Evolutionary conservation across 2,797 vertebrate genomes (phyloP).

Genomic region (Peromyscus attwateri): DNA sequence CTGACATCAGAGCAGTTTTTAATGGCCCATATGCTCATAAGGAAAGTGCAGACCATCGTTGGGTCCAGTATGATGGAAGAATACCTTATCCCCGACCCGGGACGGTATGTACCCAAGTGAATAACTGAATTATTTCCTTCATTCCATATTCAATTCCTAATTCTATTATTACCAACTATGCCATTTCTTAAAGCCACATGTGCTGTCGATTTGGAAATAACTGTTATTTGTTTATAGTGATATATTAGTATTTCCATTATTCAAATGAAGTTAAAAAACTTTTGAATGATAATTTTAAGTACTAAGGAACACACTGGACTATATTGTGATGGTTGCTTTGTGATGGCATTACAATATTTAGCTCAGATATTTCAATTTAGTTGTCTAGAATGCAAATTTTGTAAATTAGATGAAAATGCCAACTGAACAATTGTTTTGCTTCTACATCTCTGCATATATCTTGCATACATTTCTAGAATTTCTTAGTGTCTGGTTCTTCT

Average conservation of each 20-base stretch:
- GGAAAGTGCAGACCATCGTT: slow-evolving; percentile 96
- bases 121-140: background rate
- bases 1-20: slow-evolving; percentile 96
- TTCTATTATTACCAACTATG: background rate
- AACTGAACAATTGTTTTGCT: background rate
- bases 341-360: background rate
- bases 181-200: background rate
- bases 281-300: background rate
- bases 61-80: slow-evolving; percentile 97
- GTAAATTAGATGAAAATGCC: slow-evolving; percentile 26
- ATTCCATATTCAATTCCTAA: background rate
- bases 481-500: background rate
- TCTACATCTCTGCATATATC: background rate
- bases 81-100: slow-evolving; percentile 98
- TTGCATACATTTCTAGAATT: background rate
- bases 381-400: background rate
- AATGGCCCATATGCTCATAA: slow-evolving; percentile 98
- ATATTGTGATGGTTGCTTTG: background rate
- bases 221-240: slow-evolving; percentile 65
- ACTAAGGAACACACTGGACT: background rate
- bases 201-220: background rate
- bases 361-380: background rate
- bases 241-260: slow-evolving; percentile 59
- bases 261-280: slow-evolving; percentile 67
- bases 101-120: slow-evolving; percentile 90